Evolutionary conservation across 2,797 vertebrate species (phyloP).

Genomic region (Phoxinus dragarum): DNA sequence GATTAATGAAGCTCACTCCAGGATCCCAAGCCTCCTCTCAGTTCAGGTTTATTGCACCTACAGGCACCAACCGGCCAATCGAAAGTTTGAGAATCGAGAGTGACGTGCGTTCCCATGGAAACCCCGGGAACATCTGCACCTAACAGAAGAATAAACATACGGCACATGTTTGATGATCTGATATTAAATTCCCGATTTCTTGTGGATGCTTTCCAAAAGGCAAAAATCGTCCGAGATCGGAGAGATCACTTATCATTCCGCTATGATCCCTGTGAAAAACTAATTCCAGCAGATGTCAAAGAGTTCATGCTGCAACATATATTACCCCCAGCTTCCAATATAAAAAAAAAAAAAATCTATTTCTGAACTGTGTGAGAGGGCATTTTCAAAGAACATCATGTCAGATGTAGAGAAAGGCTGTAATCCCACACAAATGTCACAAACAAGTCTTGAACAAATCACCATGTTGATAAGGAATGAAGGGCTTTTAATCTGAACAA

Average conservation of each 20-base stretch:
- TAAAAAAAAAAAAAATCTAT: not conserved
- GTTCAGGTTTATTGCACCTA: slow-evolving; percentile 58
- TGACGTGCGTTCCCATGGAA: slow-evolving; percentile 58
- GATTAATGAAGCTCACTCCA: slow-evolving; percentile 22
- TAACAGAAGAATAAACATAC: slow-evolving; percentile 46
- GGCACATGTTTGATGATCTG: slow-evolving; percentile 7
- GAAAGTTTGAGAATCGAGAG: slow-evolving; percentile 38
- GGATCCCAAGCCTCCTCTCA: slow-evolving; percentile 49
- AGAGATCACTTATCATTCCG: not conserved
- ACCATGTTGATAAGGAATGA: slow-evolving; percentile 23
- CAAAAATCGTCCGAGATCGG: not conserved
- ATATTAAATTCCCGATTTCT: slow-evolving; percentile 20
- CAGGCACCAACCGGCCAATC: slow-evolving; percentile 48
- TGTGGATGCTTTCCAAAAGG: not conserved
- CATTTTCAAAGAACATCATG: slow-evolving; percentile 28
- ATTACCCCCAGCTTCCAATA: slow-evolving; percentile 16
- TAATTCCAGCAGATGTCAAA: slow-evolving; percentile 36
- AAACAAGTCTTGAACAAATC: slow-evolving; percentile 12
- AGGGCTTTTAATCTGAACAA: slow-evolving; percentile 22
- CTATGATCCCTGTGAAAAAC: not conserved
- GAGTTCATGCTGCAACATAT: slow-evolving; percentile 41
- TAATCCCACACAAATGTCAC: slow-evolving; percentile 23
- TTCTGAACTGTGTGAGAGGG: slow-evolving; percentile 3
- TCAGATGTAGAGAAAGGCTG: not conserved
- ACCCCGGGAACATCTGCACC: slow-evolving; percentile 53